Base-by-base conservation (phyloP, 2,888 invertebrate genomes). In the Patella ulyssiponensis region DNA sequence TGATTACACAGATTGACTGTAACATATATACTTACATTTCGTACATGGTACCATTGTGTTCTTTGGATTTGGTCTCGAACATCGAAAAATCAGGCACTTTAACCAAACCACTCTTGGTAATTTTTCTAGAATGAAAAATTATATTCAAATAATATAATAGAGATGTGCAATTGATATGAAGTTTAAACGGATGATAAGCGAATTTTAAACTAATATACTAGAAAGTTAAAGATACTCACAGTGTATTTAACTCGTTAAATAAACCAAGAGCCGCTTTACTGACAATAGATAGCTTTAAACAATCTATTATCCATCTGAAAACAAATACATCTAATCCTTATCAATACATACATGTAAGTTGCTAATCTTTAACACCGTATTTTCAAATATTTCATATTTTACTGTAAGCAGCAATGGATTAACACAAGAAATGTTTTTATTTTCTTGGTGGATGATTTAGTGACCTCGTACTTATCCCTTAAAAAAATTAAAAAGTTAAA, bases 21-120 rank as follows among this genome's bases (percentile, higher is more conserved):
- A 9, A 44, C 0, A 9, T 44, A 44, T 44, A 14, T 52, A 81
- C 87, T 81, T 81, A 88, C 88, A 88, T 85, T 81, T 87, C 87
- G 56, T 79, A 80, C 84, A 88, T 84, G n/a, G 82, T 75, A 2
- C 83, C 82, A 17, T 86, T 79, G 17, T 79, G 80, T 33, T 81
- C 79, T 14, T 79, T 80, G 20, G 85, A 83, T 2, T 76, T 75
- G 11, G 86, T 87, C 17, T 73, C 72, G 69, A 88, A 86, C 14
- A 44, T 15, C 0, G 86, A 84, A 56, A 88, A 78, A 76, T 87
- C 85, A 23, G 88, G 88, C 9, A 88, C 83, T 3, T 77, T 70
- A 14, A 77, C 80, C 27, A 88, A 78, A 4, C 86, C 86, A 75
- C 84, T 86, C 20, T 85, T 80, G 53, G 77, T 83, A 5, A 88